These are phyloP conservation scores for Panthera uncia DNA, from an alignment of 2,113 vertebrate genomes.

Conservation along the genomic window DNA sequence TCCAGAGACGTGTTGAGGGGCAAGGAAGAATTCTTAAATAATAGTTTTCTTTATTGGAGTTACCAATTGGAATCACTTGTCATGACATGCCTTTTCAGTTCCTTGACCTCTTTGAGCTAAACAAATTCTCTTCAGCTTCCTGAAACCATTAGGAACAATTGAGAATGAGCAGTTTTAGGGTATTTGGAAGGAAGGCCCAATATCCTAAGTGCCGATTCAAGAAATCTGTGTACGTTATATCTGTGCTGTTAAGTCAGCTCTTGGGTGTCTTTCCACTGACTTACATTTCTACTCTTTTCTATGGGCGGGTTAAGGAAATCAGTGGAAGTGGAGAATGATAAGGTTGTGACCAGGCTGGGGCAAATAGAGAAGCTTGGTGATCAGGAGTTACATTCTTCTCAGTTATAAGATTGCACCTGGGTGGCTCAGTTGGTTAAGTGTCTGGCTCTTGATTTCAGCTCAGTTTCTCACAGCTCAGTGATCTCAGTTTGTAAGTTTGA, in stretches of 20 bases:
- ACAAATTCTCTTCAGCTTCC: background rate
- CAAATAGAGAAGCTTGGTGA: background rate
- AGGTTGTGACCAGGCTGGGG: background rate
- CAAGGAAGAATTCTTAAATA: background rate
- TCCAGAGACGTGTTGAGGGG: background rate
- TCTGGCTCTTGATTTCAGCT: too few relatives aligned
- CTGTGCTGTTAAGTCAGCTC: slow-evolving; percentile 11
- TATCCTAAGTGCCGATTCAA: background rate
- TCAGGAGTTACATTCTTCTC: background rate
- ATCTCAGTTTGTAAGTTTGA: too few relatives aligned
- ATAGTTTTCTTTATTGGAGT: slow-evolving; percentile 12
- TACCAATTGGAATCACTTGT: slow-evolving; percentile 37
- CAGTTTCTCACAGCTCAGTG: too few relatives aligned
- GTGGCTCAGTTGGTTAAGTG: too few relatives aligned
- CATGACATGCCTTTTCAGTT: slow-evolving; percentile 43
- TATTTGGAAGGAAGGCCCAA: background rate
- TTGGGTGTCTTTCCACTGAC: background rate
- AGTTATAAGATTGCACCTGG: background rate
- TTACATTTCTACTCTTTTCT: background rate
- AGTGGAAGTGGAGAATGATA: slow-evolving; percentile 5
- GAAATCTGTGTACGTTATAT: background rate
- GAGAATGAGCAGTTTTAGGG: slow-evolving; percentile 27
- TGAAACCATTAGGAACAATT: background rate
- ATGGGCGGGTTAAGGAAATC: background rate
- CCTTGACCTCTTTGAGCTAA: slow-evolving; percentile 10